These are phyloP conservation scores for Loriculus beryllinus DNA, from an alignment of 2,797 vertebrate species.

Conservation along the genomic window DNA sequence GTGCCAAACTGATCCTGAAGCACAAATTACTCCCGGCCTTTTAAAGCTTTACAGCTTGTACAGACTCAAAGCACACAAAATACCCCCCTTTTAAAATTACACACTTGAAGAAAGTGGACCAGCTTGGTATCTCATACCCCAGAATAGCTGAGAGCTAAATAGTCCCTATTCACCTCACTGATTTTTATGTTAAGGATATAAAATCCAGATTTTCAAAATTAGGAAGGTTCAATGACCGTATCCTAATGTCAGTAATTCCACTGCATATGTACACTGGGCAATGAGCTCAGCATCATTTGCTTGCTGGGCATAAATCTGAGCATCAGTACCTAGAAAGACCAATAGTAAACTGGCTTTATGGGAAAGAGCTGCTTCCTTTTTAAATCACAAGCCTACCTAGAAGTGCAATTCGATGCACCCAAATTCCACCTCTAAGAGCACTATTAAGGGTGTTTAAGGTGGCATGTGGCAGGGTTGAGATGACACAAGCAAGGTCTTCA, in stretches of 20 bases:
- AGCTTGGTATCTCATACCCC: background rate
- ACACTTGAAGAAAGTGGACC: background rate
- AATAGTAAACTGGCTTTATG: background rate
- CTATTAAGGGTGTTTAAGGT: background rate
- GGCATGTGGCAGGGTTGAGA: rapidly evolving
- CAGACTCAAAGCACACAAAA: background rate
- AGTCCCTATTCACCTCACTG: background rate
- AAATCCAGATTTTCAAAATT: background rate
- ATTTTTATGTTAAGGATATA: background rate
- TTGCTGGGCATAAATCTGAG: background rate
- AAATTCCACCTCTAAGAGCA: background rate
- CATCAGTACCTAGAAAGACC: background rate
- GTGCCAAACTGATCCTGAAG: background rate
- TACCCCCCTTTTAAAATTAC: background rate
- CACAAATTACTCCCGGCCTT: background rate
- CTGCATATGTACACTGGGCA: rapidly evolving
- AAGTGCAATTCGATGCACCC: rapidly evolving
- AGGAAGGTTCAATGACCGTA: rapidly evolving
- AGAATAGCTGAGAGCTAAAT: background rate
- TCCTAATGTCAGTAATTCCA: background rate
- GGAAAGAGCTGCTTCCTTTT: background rate
- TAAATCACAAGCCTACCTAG: background rate
- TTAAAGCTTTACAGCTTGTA: background rate
- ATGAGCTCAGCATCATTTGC: background rate
- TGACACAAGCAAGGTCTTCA: background rate